phyloP scores from a whole-genome alignment of 2,113 vertebrate species.

The Acrocephalus kingi region DNA sequence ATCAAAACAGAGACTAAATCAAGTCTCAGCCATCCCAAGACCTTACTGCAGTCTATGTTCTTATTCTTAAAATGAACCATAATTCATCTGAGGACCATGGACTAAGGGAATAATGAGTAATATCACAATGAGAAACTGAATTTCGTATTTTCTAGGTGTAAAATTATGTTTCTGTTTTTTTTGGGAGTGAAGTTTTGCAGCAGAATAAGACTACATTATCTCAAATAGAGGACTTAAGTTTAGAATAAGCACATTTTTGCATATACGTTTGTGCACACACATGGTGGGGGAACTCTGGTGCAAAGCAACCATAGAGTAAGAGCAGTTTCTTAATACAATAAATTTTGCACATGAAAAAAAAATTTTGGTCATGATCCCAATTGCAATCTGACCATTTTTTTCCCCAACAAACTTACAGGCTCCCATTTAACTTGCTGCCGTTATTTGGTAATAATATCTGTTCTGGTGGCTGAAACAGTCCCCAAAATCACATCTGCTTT shows the following conservation, averaged over 20 bases:
- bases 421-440: neutral
- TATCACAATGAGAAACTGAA: neutral
- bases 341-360: neutral
- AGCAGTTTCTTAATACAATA: neutral
- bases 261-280: accelerated
- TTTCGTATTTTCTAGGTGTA: neutral
- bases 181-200: neutral
- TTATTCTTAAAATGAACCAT: neutral
- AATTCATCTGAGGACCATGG: neutral
- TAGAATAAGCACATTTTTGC: neutral
- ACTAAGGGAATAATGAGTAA: neutral
- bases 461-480: neutral
- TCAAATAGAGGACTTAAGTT: neutral
- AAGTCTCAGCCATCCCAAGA: neutral
- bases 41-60: neutral
- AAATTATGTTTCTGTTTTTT: neutral
- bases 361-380: accelerated
- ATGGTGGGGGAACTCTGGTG: neutral
- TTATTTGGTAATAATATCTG: neutral
- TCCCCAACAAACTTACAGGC: accelerated
- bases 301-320: neutral
- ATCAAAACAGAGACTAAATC: neutral
- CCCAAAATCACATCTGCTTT: neutral
- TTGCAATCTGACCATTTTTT: neutral
- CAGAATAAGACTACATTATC: neutral